A percentile compares a stretch with the other conserved stretches of the same genome.
phyloP scores from a whole-genome alignment of 2,888 invertebrate genomes.

The Andrena minutula region DNA sequence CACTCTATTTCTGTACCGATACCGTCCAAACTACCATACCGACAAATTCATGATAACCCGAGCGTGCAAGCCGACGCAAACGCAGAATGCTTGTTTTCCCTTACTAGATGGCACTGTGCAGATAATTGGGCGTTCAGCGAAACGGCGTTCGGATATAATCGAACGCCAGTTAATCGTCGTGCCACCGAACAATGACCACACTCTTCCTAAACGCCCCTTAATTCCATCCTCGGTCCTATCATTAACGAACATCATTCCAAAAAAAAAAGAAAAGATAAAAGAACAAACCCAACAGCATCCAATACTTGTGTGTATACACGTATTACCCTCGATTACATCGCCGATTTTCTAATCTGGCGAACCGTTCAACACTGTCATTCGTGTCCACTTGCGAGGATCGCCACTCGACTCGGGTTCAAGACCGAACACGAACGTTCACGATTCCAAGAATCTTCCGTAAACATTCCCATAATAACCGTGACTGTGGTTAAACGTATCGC shows the following conservation, averaged over 20 bases:
- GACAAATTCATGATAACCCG: constrained; percentile 27
- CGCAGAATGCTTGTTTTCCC: constrained; percentile 18
- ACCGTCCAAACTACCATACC: constrained; percentile 25
- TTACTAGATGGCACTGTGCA: constrained; percentile 40
- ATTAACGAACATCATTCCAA: not conserved
- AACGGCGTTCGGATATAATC: not conserved
- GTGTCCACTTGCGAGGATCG: not conserved
- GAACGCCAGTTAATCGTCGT: not conserved
- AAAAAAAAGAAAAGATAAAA: not conserved
- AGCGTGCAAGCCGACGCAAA: constrained; percentile 12
- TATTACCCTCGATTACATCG: not conserved
- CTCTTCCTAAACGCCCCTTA: constrained; percentile 1
- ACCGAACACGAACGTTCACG: constrained; percentile 28
- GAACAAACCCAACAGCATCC: not conserved
- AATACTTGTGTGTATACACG: not conserved
- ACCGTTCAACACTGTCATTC: constrained; percentile 2
- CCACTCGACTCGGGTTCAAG: constrained; percentile 36
- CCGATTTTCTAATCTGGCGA: not conserved
- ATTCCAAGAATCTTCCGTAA: constrained; percentile 59
- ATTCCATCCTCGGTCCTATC: too few species aligned
- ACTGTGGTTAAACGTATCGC: constrained; percentile 46
- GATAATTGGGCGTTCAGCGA: constrained; percentile 22
- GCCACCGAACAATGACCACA: not conserved
- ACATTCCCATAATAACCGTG: constrained; percentile 59
- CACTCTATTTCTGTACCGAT: not conserved